Evolutionary conservation across 2,888 invertebrate genomes (phyloP).

Genomic region (Lordiphosa fenestrarum): DNA sequence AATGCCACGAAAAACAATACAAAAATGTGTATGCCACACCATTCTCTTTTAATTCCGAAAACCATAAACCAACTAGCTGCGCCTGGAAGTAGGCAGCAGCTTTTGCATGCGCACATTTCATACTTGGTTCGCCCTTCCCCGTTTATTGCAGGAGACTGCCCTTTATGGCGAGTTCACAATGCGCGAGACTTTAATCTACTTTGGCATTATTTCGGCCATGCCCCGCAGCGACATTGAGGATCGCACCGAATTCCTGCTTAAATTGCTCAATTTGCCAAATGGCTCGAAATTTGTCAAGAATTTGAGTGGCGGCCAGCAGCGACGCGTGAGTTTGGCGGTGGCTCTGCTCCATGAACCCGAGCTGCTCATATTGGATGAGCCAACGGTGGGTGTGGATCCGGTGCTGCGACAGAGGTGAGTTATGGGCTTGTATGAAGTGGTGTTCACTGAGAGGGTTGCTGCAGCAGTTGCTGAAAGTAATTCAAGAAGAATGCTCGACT

Average conservation of each 20-base stretch:
- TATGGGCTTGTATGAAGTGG: constrained; percentile 8
- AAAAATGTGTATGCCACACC: constrained; percentile 45
- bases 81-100: constrained; percentile 22
- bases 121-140: background rate
- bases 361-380: constrained; percentile 94
- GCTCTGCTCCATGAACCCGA: constrained; percentile 94
- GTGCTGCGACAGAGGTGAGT: constrained; percentile 87
- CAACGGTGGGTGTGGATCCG: constrained; percentile 96
- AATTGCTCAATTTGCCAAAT: constrained; percentile 83
- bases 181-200: constrained; percentile 90
- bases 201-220: constrained; percentile 92
- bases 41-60: constrained; percentile 55
- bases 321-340: constrained; percentile 93
- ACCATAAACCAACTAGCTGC: constrained; percentile 27
- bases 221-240: constrained; percentile 84
- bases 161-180: constrained; percentile 90
- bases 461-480: too few relatives aligned
- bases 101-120: constrained; percentile 18
- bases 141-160: constrained; percentile 84
- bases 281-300: constrained; percentile 86
- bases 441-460: background rate
- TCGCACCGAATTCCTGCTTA: constrained; percentile 87
- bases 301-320: constrained; percentile 93
- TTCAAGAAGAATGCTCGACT: background rate
- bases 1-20: constrained; percentile 41